These are phyloP conservation scores for Andrena marginata DNA, from an alignment of 2,888 invertebrate genomes.

Conservation along the genomic window DNA sequence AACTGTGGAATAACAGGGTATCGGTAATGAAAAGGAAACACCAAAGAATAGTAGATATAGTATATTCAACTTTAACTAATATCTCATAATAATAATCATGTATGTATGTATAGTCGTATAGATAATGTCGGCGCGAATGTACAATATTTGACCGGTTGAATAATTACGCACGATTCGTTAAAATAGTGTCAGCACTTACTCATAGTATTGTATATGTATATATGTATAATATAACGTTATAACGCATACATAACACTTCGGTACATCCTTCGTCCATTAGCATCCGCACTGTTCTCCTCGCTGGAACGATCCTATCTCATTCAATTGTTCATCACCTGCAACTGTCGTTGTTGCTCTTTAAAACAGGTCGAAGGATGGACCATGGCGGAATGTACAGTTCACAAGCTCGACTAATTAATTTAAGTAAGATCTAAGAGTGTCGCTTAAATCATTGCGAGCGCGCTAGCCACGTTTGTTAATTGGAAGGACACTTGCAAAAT, in stretches of 20 bases:
- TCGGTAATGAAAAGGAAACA: conserved; percentile 11
- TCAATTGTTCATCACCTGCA: not conserved
- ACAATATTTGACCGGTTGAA: conserved; percentile 79
- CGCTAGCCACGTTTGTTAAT: conserved; percentile 68
- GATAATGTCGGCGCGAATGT: conserved; percentile 77
- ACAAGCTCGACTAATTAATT: conserved; percentile 59
- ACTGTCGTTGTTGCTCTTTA: not conserved
- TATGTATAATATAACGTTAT: conserved; percentile 35
- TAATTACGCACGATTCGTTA: conserved; percentile 70
- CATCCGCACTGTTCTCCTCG: not conserved
- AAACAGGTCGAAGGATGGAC: conserved; percentile 38
- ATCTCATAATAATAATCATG: conserved; percentile 70
- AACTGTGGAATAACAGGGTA: not conserved
- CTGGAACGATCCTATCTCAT: not conserved
- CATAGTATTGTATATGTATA: conserved; percentile 36
- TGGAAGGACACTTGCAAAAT: conserved; percentile 80
- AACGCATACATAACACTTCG: conserved; percentile 40
- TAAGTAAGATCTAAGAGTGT: conserved; percentile 47
- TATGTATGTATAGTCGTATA: conserved; percentile 69
- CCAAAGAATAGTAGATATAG: conserved; percentile 74
- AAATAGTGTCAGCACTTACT: conserved; percentile 71
- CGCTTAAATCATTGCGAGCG: conserved; percentile 64
- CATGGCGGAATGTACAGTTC: conserved; percentile 64
- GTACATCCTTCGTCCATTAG: conserved; percentile 65
- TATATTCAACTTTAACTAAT: conserved; percentile 78